A percentile compares a stretch with the other conserved stretches of the same genome.
Evolutionary conservation across 2,797 vertebrate genomes (phyloP).

Genomic region (Girardinus metallicus): DNA sequence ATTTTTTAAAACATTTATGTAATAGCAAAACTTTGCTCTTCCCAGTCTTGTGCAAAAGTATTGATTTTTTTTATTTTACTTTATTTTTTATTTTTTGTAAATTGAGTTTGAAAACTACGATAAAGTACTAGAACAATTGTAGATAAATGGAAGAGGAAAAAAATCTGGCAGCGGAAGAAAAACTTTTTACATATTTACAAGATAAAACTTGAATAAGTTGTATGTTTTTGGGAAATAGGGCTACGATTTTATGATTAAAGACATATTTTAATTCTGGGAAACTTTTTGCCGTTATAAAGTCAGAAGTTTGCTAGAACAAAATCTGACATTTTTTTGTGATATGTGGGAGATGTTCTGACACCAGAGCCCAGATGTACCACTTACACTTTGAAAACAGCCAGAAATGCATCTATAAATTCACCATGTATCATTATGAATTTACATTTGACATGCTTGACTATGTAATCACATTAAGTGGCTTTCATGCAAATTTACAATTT

Average conservation of each 20-base stretch:
- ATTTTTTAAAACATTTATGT: not conserved
- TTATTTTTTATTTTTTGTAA: not conserved
- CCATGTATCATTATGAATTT: not conserved
- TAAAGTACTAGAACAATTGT: not conserved
- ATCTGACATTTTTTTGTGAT: not conserved
- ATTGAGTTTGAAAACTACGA: not conserved
- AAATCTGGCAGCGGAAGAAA: not conserved
- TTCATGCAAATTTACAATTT: not conserved
- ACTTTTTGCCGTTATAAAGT: not conserved
- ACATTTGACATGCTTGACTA: not conserved
- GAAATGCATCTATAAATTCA: not conserved
- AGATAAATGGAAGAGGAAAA: not conserved
- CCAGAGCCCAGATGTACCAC: not conserved
- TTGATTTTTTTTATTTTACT: not conserved
- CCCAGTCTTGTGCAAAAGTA: not conserved
- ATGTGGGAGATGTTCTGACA: not conserved
- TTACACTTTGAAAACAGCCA: not conserved
- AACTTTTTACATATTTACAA: not conserved
- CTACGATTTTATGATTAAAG: not conserved
- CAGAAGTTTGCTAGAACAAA: not conserved
- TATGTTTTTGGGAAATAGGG: not conserved
- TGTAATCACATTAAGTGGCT: not conserved
- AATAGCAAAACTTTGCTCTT: not conserved
- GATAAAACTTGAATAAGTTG: not conserved
- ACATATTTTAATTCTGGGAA: not conserved